Evolutionary conservation across 2,888 invertebrate genomes (phyloP), one percentile per base, ranked within the genome.

Genomic region (Dermolepida albohirtum): DNA sequence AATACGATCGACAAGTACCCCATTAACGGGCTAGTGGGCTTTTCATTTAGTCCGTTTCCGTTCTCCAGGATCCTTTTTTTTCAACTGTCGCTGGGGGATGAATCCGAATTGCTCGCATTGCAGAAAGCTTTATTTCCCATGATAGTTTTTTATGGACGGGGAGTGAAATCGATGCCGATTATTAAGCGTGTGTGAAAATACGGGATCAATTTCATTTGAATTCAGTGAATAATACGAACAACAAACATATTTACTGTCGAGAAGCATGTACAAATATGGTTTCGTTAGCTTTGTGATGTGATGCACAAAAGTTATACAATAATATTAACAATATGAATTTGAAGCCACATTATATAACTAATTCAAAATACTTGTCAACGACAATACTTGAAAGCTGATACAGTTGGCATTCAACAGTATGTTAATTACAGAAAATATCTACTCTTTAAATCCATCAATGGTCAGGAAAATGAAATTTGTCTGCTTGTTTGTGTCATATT

Each of bases 1-100:
- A 82, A 82, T 82, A 76, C 79, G 76, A 76, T 76, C 75, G 78
- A 80, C 80, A 81, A 81, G 81, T 81, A 80, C 79, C 75, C 70
- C 76, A 76, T 78, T 78, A 62, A 76, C 75, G 76, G 74, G 71
- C 73, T 75, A 72, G 72, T 74, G 75, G 73, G 70, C 71, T 70
- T 72, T 71, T 68, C 64, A 71, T 73, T 76, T 74, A 73, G 68
- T 70, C 64, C 72, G 71, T 74, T 76, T 73, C 74, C 75, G 74
- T 70, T 71, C 70, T 69, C 67, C 59, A 34, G 34, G 47, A 29
- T 47, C 47, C 12, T 47, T 29, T 47, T 59, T 62, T 41, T 55
- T 34, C 12, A 14, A 12, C 44, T 62, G 59, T 47, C 59, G 47
- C 47, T 47, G 27, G 47, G 59, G 59, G 47, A 62, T 39, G 47